phyloP scores from a whole-genome alignment of 37 sponge, comb jelly and placozoan genomes.

The Aplysina aerophoba region DNA sequence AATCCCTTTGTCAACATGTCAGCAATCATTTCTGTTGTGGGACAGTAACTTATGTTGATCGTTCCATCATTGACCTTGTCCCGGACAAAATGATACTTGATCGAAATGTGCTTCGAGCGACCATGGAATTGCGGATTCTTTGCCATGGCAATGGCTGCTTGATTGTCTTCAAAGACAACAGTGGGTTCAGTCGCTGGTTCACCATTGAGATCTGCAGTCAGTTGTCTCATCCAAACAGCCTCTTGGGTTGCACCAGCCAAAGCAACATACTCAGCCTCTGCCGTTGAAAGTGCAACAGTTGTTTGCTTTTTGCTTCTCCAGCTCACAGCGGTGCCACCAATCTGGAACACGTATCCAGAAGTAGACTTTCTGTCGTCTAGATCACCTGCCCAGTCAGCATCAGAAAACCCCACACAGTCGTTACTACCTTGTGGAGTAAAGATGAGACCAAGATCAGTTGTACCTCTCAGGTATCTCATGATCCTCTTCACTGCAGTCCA shows the following conservation, averaged over 20 bases:
- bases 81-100: conserved; percentile 45
- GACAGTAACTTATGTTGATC: conserved; percentile 32
- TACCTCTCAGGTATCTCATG: conserved; percentile 47
- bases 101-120: conserved; percentile 49
- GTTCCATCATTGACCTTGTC: conserved; percentile 39
- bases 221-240: conserved; percentile 48
- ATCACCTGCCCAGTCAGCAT: conserved; percentile 45
- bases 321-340: conserved; percentile 26
- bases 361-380: conserved; percentile 26
- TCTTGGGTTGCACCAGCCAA: conserved; percentile 50
- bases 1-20: conserved; percentile 40
- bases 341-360: conserved; percentile 36
- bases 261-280: conserved; percentile 55
- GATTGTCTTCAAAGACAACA: conserved; percentile 35
- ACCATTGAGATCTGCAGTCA: conserved; percentile 1
- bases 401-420: conserved; percentile 39
- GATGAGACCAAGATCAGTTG: conserved; percentile 29
- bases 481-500: conserved; percentile 48
- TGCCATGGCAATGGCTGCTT: conserved; percentile 37
- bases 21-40: conserved; percentile 37
- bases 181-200: conserved; percentile 28
- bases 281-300: conserved; percentile 44
- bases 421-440: not conserved
- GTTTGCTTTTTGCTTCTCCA: conserved; percentile 55
- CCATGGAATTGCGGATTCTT: conserved; percentile 38